These are phyloP conservation scores for Turnix velox DNA, from an alignment of 2,113 vertebrate genomes.

Conservation along the genomic window DNA sequence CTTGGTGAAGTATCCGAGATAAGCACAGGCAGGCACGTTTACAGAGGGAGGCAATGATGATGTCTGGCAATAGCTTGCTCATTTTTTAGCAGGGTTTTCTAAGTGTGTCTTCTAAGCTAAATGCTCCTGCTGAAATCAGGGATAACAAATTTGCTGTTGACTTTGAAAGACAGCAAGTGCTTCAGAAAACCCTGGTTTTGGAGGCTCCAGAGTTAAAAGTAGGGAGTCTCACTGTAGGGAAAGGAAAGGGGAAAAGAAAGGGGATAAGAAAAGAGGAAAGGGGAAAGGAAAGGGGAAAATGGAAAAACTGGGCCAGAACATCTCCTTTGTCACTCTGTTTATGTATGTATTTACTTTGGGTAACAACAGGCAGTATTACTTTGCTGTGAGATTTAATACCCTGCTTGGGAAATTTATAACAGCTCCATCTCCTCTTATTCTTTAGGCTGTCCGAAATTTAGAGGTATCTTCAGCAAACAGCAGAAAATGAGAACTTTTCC, in stretches of 20 bases:
- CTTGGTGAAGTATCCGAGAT: background rate
- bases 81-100: background rate
- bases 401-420: background rate
- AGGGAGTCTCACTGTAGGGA: background rate
- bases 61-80: background rate
- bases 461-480: constrained; percentile 69
- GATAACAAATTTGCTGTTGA: background rate
- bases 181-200: background rate
- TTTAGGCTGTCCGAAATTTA: constrained; percentile 71
- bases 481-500: constrained; percentile 73
- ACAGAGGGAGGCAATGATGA: background rate
- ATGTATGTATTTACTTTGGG: background rate
- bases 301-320: background rate
- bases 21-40: background rate
- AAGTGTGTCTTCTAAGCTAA: background rate
- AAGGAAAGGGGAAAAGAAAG: no score
- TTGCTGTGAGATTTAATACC: background rate
- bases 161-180: background rate
- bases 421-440: background rate
- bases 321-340: background rate
- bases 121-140: background rate
- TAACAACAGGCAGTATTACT: background rate
- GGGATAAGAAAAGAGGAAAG: no score
- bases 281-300: no score
- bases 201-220: background rate